phyloP scores from a whole-genome alignment of 2,113 vertebrate genomes.

The Apus apus region DNA sequence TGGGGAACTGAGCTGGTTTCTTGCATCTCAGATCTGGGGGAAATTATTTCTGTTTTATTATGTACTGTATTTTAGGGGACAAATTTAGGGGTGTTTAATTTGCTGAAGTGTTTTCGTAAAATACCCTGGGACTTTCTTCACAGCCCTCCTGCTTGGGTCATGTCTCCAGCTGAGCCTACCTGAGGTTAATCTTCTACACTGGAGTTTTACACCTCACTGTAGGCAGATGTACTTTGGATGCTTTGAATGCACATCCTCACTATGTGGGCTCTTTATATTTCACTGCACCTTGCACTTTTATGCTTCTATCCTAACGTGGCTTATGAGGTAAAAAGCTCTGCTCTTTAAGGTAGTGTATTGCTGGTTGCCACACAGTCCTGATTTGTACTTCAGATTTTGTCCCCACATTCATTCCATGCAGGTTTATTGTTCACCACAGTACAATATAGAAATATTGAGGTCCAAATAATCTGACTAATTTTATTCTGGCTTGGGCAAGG shows the following conservation, averaged over 20 bases:
- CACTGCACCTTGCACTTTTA: background rate
- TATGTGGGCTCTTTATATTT: background rate
- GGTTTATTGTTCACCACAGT: background rate
- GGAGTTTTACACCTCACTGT: background rate
- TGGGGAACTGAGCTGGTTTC: background rate
- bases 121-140: background rate
- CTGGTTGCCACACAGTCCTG: background rate
- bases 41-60: background rate
- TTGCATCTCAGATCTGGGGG: background rate
- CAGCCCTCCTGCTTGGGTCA: background rate
- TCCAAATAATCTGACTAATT: background rate
- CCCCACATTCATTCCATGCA: background rate
- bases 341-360: background rate
- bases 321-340: background rate
- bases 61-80: background rate
- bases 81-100: background rate
- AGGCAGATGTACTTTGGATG: background rate
- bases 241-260: background rate
- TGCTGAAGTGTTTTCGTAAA: background rate
- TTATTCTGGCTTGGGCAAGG: background rate
- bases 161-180: background rate
- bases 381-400: background rate
- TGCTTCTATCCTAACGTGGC: background rate
- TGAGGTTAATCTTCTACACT: background rate
- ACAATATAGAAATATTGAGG: background rate